Percentiles rank a stretch among this genome's conserved stretches.
Evolutionary conservation across 2,888 invertebrate genomes (phyloP).

Genomic region (Palloptera scutellata): DNA sequence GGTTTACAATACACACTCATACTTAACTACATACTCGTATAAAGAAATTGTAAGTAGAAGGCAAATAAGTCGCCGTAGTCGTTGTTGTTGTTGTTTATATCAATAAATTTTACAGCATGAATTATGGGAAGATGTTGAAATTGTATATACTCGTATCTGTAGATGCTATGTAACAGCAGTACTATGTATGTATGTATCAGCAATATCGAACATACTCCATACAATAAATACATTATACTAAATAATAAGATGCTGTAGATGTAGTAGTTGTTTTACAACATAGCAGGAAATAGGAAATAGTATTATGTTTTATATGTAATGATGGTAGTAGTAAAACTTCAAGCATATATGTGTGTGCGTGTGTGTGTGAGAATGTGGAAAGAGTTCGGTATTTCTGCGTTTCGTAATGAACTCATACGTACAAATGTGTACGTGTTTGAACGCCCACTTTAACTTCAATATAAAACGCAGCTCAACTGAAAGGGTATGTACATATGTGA

Average conservation of each 20-base stretch:
- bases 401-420: not conserved
- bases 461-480: not conserved
- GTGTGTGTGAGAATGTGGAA: not conserved
- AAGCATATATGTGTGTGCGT: not conserved
- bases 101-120: slow-evolving; percentile 31
- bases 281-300: slow-evolving; percentile 4
- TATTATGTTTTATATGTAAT: not conserved
- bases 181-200: no score
- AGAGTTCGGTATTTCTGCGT: not conserved
- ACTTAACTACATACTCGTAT: no score
- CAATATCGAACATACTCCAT: not conserved
- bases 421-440: not conserved
- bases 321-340: not conserved
- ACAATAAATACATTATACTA: slow-evolving; percentile 3
- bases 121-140: slow-evolving; percentile 20
- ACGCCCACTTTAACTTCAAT: not conserved
- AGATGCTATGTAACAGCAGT: slow-evolving; percentile 4
- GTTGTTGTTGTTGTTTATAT: slow-evolving; percentile 17
- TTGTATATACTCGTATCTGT: slow-evolving; percentile 11
- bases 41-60: not conserved
- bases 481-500: not conserved
- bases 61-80: not conserved
- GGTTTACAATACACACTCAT: not conserved
- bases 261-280: not conserved
- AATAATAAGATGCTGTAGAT: not conserved